Base-by-base conservation (phyloP, 1,140 invertebrate species). In the Drosophila elegans region DNA sequence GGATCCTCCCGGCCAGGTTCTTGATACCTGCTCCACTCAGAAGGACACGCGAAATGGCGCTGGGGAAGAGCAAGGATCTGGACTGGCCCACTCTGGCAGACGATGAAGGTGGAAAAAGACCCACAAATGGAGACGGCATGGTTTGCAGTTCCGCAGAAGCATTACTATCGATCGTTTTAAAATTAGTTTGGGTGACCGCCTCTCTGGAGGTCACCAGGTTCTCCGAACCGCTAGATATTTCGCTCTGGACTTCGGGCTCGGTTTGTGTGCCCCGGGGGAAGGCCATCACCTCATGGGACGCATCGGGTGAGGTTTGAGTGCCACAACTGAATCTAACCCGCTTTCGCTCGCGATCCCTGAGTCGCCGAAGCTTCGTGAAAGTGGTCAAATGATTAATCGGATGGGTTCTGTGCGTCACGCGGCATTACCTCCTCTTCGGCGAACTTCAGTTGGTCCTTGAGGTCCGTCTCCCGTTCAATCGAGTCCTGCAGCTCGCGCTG, bases 381-480 rank as follows among this genome's bases (percentile, higher is more conserved):
- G 63, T 45, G 64, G 7, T 27, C 41, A 75, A 62, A 54, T 60
- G 13, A 73, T 80, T 74, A 82, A 60, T 56, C 29, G 25, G 3
- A 21, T 29, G 6, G 12, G 6, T 21, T 7, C 25, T 13, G 11
- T 11, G 38, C 2, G 5, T 9, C n/a, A 10, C 0, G 12, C 6
- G 11, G 25, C 13, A 74, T 91, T 91, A 95, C 95, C 94, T 98
- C 97, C 93, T 98, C 97, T 93, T 98, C 97, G 29, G 97, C 95
- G 92, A 97, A 98, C 67, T 95, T 95, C 7, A 98, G 92, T 92
- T 98, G 97, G 92, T 98, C 97, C 71, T 97, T 95, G 0, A 99
- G 93, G 93, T 99, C 98, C 4, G 96, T 97, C 93, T 99, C 98
- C 32, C 98, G 93, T 93, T 99, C 98, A 49, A 98, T 93, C 7